Percentiles rank a stretch among this genome's conserved stretches.
Evolutionary conservation across 2,797 vertebrate species (phyloP).

Genomic region (Chelidonichthys spinosus): DNA sequence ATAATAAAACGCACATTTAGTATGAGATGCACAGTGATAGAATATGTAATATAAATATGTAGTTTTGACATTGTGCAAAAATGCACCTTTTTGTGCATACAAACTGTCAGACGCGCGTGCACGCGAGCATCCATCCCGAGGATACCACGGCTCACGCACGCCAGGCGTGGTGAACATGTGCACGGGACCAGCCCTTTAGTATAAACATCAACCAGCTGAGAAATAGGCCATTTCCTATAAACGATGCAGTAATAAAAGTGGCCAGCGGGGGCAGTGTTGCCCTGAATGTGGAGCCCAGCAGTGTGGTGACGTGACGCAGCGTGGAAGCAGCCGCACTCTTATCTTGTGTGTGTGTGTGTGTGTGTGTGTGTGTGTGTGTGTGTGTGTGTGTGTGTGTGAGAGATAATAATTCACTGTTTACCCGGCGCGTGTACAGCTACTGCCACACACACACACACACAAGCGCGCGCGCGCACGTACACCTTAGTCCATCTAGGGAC

Average conservation of each 20-base stretch:
- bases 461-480: too few species aligned
- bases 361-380: too few species aligned
- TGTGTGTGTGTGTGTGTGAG: too few species aligned
- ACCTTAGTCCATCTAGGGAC: conserved; percentile 29
- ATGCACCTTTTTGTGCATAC: neutral
- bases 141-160: neutral
- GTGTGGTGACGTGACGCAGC: neutral
- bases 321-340: conserved; percentile 3
- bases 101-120: neutral
- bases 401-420: too few species aligned
- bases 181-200: conserved; percentile 45
- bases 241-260: conserved; percentile 44
- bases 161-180: conserved; percentile 17
- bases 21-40: neutral
- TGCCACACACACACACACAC: too few species aligned
- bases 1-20: too few species aligned
- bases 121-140: neutral
- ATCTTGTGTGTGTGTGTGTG: too few species aligned
- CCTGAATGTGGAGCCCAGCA: too few species aligned
- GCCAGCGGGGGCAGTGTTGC: conserved; percentile 35
- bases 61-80: neutral
- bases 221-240: conserved; percentile 73
- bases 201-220: conserved; percentile 44
- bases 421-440: too few species aligned
- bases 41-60: neutral